Evolutionary conservation across 2,113 vertebrate genomes (phyloP).

Genomic region (Aspiorhynchus laticeps): DNA sequence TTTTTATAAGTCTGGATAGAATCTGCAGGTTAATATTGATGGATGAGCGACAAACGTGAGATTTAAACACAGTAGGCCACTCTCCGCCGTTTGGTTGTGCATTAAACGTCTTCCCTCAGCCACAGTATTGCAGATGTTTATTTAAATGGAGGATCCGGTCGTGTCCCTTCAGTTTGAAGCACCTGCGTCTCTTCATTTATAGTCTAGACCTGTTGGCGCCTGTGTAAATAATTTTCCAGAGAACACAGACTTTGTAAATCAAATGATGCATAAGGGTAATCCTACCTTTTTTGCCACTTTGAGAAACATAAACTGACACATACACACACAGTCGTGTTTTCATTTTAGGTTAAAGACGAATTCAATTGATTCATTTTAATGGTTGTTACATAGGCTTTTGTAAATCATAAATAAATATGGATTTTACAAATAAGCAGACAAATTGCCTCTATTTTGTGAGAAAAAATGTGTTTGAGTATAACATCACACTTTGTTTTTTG

Average conservation of each 20-base stretch:
- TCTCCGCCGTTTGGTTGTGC: constrained; percentile 34
- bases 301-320: constrained; percentile 57
- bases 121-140: constrained; percentile 51
- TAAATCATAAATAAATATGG: constrained; percentile 84
- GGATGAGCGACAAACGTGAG: constrained; percentile 51
- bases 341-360: constrained; percentile 71
- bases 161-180: constrained; percentile 36
- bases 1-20: constrained; percentile 59
- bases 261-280: constrained; percentile 47
- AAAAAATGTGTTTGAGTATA: too few species aligned
- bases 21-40: constrained; percentile 45
- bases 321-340: constrained; percentile 54
- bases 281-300: constrained; percentile 53
- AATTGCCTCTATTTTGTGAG: neutral
- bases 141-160: constrained; percentile 37
- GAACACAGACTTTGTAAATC: constrained; percentile 58
- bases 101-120: constrained; percentile 34
- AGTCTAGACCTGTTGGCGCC: constrained; percentile 64
- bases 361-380: constrained; percentile 75
- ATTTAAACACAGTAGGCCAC: constrained; percentile 49
- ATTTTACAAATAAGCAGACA: constrained; percentile 73
- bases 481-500: neutral
- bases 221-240: constrained; percentile 67
- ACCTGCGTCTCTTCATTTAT: constrained; percentile 39
- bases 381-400: constrained; percentile 80